Base-by-base conservation (phyloP, 2,888 invertebrate species). In the Xiphydria camelus region DNA sequence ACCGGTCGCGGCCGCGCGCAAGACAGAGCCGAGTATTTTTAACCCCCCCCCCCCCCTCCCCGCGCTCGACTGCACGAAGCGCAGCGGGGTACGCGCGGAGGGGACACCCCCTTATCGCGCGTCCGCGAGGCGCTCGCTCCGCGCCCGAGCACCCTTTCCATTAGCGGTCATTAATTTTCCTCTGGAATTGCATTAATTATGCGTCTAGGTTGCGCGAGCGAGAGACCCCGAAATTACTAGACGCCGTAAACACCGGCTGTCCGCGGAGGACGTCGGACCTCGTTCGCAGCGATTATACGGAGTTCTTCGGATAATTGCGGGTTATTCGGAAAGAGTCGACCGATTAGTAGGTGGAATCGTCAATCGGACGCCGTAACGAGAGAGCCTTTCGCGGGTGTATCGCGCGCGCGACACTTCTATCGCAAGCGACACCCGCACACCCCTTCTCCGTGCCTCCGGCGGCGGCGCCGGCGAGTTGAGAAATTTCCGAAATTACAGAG, bases 211-310 rank as follows among this genome's bases (percentile, higher is more conserved):
- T 48, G 53, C 49, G 51, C 52, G n/a, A n/a, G n/a, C n/a, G n/a
- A n/a, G n/a, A n/a, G n/a, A n/a, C 56, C 55, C 55, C 59, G 56
- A 62, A 66, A 64, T 66, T 65, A 61, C 63, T 63, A 61, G 58
- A 57, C 55, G 55, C 56, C 62, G 53, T 62, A 65, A 66, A 59
- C 62, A 62, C 63, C 48, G 64, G 60, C 63, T 66, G 65, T 66
- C 66, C 61, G 58, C 58, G 57, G 38, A 41, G 20, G 37, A 35
- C 38, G 25, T 32, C 20, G 19, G 18, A 41, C 37, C 40, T 60
- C 53, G 59, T 63, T 62, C 53, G 53, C 51, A 53, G 59, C 62
- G 64, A 68, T 67, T 67, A 47, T 51, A 68, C 64, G 61, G 63
- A 57, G 55, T 33, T 41, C 48, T 48, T 55, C 59, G 61, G 56